phyloP scores from a whole-genome alignment of 2,113 vertebrate species.

The Poecile atricapillus region DNA sequence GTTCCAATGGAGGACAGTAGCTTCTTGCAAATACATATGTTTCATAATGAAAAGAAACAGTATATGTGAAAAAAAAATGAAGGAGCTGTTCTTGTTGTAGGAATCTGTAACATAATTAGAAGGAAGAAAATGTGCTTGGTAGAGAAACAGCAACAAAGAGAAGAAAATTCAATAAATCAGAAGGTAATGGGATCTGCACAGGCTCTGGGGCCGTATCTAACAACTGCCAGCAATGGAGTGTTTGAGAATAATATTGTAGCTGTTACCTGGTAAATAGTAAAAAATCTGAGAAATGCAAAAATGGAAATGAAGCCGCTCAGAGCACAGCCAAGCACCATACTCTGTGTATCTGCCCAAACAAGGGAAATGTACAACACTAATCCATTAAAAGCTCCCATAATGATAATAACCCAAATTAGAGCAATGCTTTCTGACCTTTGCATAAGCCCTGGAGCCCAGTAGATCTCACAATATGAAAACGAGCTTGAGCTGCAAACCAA shows the following conservation, averaged over 20 bases:
- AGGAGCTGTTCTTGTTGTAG: neutral
- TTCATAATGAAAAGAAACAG: neutral
- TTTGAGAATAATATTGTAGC: slow-evolving; percentile 59
- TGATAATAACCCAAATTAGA: slow-evolving; percentile 20
- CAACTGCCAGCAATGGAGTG: slow-evolving; percentile 57
- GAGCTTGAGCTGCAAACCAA: neutral
- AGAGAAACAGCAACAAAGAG: neutral
- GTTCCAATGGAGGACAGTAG: neutral
- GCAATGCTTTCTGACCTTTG: neutral
- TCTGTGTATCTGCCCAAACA: slow-evolving; percentile 56
- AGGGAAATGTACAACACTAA: slow-evolving; percentile 60
- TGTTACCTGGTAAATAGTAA: slow-evolving; percentile 68
- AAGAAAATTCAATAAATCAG: slow-evolving; percentile 55
- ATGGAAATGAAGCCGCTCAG: slow-evolving; percentile 44
- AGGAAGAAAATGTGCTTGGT: neutral
- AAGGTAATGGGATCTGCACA: slow-evolving; percentile 27
- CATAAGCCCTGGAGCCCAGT: neutral
- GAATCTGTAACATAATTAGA: neutral
- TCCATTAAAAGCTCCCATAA: slow-evolving; percentile 57
- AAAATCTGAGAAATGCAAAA: slow-evolving; percentile 66
- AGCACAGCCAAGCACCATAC: slow-evolving; percentile 49
- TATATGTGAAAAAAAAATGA: neutral
- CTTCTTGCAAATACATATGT: neutral
- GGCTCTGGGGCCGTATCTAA: slow-evolving; percentile 38
- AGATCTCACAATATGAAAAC: neutral